Percentiles rank a stretch among this genome's conserved stretches.
phyloP scores from a whole-genome alignment of 2,888 invertebrate species.

The Disparrhopalites patrizii region DNA sequence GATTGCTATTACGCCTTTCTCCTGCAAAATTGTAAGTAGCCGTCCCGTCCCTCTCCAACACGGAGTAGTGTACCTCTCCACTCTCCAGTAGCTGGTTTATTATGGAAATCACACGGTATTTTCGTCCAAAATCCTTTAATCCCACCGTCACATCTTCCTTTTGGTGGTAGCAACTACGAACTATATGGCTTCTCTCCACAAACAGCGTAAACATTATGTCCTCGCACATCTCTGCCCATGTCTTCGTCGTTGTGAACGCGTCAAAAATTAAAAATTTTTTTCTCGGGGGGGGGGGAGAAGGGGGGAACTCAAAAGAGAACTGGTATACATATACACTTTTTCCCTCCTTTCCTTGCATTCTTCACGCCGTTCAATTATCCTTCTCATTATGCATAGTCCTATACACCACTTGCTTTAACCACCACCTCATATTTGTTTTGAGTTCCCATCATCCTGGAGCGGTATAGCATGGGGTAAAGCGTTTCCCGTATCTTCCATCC shows the following conservation, averaged over 20 bases:
- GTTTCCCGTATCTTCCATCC: background rate
- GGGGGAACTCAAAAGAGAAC: constrained; percentile 24
- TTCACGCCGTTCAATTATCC: background rate
- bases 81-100: constrained; percentile 12
- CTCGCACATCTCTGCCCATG: background rate
- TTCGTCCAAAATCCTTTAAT: constrained; percentile 16
- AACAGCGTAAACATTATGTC: too few species aligned
- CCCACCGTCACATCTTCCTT: constrained; percentile 15
- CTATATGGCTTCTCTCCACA: too few species aligned
- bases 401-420: background rate
- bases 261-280: constrained; percentile 27
- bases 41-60: too few species aligned
- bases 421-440: background rate
- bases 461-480: background rate
- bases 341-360: too few species aligned
- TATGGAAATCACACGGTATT: constrained; percentile 23
- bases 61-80: too few species aligned
- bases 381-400: background rate
- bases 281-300: too few species aligned
- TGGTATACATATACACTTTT: too few species aligned
- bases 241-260: background rate
- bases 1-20: background rate
- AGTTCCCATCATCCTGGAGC: background rate
- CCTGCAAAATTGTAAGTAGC: background rate
- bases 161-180: too few species aligned